Evolutionary conservation across 2,888 invertebrate species (phyloP).

Genomic region (Eupithecia centaureata): DNA sequence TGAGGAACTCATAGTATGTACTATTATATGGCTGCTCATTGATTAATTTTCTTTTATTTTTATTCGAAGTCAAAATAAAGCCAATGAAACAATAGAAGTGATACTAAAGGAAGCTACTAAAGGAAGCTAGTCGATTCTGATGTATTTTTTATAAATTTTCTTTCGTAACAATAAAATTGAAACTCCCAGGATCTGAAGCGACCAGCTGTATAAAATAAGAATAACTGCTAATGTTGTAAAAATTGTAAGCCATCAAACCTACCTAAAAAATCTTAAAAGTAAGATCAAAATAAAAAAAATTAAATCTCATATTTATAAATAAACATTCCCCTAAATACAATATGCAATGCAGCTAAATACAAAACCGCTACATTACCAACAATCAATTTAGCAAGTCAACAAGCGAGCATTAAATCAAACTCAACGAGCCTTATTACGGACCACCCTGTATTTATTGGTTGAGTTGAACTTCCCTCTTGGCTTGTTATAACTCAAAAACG

Average conservation of each 20-base stretch:
- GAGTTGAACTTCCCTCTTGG: conserved; percentile 33
- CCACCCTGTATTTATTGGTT: conserved; percentile 39
- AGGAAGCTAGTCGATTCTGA: too few relatives aligned
- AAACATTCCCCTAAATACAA: not conserved
- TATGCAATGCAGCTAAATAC: not conserved
- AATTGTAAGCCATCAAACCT: too few relatives aligned
- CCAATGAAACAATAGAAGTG: not conserved
- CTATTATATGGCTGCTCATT: not conserved
- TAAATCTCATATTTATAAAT: not conserved
- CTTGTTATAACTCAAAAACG: conserved; percentile 33
- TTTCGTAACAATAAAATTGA: too few relatives aligned
- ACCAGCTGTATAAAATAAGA: too few relatives aligned
- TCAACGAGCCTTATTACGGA: conserved; percentile 27
- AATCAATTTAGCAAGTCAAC: conserved; percentile 28
- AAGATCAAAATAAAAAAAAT: too few relatives aligned
- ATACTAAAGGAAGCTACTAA: not conserved
- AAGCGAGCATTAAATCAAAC: conserved; percentile 26
- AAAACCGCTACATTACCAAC: conserved; percentile 16
- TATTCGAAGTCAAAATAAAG: not conserved
- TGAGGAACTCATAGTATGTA: too few relatives aligned
- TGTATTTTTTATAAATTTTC: too few relatives aligned
- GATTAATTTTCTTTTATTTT: not conserved
- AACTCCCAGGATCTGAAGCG: too few relatives aligned
- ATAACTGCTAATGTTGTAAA: too few relatives aligned
- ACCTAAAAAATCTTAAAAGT: too few relatives aligned